phyloP scores from a whole-genome alignment of 2,113 vertebrate genomes.

The Dendrocopos noguchii region DNA sequence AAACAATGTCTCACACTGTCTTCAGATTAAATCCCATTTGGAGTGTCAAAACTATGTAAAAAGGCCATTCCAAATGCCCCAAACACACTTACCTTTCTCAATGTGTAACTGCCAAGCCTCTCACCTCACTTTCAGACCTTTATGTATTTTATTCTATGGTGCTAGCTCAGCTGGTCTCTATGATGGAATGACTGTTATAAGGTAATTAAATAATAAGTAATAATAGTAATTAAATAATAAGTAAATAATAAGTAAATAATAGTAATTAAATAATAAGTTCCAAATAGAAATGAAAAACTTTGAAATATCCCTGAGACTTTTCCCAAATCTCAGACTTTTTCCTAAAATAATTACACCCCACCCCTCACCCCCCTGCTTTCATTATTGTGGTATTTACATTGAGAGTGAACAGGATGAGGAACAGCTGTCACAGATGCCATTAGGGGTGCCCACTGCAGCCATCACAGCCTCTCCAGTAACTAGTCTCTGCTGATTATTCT shows the following conservation, averaged over 20 bases:
- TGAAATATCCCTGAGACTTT: not conserved
- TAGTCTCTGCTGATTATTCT: not conserved
- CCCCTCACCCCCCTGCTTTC: not conserved
- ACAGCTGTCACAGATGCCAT: not conserved
- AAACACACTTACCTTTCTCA: not conserved
- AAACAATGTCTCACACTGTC: not conserved
- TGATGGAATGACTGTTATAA: not conserved
- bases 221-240: not conserved
- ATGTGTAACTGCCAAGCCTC: not conserved
- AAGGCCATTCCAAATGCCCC: not conserved
- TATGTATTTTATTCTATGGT: not conserved
- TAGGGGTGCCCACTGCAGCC: too few species aligned
- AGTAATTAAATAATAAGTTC: not conserved
- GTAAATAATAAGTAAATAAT: too few species aligned
- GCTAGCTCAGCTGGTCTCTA: not conserved
- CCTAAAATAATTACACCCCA: not conserved
- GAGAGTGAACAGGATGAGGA: not conserved
- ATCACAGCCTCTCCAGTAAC: accelerated
- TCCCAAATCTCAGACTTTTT: not conserved
- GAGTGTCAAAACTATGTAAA: not conserved
- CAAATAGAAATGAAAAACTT: not conserved
- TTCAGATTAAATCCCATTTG: not conserved
- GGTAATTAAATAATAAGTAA: not conserved
- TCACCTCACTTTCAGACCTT: not conserved
- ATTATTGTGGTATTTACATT: not conserved